These are phyloP conservation scores for Alosa sapidissima DNA, from an alignment of 2,797 vertebrate species.

Conservation along the genomic window DNA sequence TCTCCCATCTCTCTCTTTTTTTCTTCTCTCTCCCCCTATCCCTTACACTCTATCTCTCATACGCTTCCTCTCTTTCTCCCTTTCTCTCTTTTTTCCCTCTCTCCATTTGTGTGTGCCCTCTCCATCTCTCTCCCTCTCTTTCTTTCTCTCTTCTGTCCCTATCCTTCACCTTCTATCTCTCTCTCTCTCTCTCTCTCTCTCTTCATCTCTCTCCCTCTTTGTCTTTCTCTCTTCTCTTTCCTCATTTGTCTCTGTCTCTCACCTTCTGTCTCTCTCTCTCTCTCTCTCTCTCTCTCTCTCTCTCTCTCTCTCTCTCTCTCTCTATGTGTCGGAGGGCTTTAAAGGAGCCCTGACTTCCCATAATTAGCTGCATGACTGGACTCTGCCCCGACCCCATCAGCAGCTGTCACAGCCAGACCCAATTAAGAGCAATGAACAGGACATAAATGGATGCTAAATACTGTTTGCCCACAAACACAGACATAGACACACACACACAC, in stretches of 20 bases:
- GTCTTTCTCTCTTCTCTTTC: not conserved
- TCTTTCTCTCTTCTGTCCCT: not conserved
- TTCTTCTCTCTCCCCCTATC: not conserved
- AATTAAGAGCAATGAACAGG: constrained; percentile 22
- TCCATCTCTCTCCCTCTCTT: constrained; percentile 44
- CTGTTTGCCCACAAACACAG: not conserved
- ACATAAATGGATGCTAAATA: not conserved
- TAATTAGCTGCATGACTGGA: constrained; percentile 40
- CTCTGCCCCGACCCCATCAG: constrained; percentile 15
- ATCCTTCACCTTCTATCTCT: too few relatives aligned
- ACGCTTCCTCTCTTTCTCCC: not conserved
- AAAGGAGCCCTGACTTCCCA: constrained; percentile 18
- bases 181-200: too few relatives aligned
- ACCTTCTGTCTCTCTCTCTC: constrained; percentile 44
- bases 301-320: constrained; percentile 45
- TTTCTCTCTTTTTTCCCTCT: not conserved
- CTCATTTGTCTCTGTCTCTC: not conserved
- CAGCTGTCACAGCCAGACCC: constrained; percentile 32
- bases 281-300: constrained; percentile 41
- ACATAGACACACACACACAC: not conserved
- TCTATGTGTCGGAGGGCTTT: not conserved
- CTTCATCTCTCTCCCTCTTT: not conserved
- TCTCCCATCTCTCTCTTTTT: not conserved
- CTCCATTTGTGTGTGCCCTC: too few relatives aligned
- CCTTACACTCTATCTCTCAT: not conserved